Conservation (phyloP, 2,113 vertebrate genomes). For the Prionailurus bengalensis region DNA sequence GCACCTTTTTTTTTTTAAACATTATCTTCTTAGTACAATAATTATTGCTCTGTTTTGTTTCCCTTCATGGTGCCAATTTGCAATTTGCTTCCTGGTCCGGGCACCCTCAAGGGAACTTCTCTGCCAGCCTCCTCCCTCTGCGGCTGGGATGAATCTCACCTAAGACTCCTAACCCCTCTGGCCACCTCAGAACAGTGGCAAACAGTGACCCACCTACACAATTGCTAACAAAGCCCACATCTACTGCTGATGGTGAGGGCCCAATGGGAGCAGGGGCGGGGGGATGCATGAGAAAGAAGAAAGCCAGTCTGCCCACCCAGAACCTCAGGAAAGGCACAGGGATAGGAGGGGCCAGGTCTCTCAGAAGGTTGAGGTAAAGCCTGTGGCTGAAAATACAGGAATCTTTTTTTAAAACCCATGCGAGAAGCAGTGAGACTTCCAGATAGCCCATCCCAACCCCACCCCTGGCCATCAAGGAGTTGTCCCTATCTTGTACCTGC, state of each 20-base stretch:
- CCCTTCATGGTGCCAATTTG: background rate
- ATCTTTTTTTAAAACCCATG: background rate
- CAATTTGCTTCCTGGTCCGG: background rate
- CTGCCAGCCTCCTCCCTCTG: background rate
- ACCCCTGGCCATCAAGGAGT: background rate
- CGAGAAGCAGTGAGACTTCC: background rate
- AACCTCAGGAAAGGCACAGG: fast-evolving
- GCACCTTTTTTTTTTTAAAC: background rate
- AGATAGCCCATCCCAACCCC: background rate
- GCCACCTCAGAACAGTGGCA: background rate
- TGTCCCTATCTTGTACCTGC: no score
- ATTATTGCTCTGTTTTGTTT: background rate
- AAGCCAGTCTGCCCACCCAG: background rate
- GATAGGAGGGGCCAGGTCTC: background rate
- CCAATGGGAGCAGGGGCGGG: background rate
- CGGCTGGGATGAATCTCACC: background rate
- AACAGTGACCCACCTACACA: background rate
- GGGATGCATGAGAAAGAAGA: background rate
- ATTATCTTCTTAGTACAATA: background rate
- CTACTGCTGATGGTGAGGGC: background rate
- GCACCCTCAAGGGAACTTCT: background rate
- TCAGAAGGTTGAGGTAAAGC: background rate
- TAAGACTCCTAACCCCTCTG: background rate
- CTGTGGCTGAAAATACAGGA: background rate
- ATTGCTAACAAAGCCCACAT: background rate